Percentiles rank a stretch among this genome's conserved stretches.
Conservation (phyloP, 2,113 vertebrate species). For the Sinocyclocheilus rhinocerous region DNA sequence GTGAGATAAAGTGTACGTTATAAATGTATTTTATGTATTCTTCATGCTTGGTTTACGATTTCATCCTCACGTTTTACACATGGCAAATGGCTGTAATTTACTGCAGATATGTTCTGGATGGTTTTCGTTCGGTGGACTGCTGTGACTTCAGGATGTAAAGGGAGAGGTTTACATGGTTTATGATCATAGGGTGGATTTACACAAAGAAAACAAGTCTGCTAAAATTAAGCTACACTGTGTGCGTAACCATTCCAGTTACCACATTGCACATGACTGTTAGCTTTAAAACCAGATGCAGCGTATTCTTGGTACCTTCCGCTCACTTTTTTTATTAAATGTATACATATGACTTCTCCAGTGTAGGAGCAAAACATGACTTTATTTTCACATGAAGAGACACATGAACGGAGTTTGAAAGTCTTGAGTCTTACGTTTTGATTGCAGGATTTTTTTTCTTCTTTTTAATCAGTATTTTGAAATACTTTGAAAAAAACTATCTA, state of each 20-base stretch:
- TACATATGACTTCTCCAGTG: background rate
- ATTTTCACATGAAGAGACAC: background rate
- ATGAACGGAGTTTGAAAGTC: background rate
- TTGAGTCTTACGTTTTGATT: background rate
- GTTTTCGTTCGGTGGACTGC: conserved; percentile 3
- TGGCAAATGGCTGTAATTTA: conserved; percentile 25
- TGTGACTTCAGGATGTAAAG: conserved; percentile 22
- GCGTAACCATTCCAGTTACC: conserved; percentile 36
- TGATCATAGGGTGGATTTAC: conserved; percentile 37
- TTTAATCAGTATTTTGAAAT: conserved; percentile 10
- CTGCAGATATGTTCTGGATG: background rate
- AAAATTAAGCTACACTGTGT: conserved; percentile 41
- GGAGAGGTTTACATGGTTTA: conserved; percentile 31
- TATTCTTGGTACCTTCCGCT: conserved; percentile 16
- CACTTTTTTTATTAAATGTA: background rate
- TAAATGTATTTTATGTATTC: background rate
- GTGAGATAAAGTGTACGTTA: background rate
- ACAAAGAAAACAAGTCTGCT: conserved; percentile 45
- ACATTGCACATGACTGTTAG: conserved; percentile 33
- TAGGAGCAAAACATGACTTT: conserved; percentile 11
- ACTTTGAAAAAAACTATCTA: background rate
- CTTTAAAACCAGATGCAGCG: conserved; percentile 39
- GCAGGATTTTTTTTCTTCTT: background rate
- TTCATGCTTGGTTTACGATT: background rate
- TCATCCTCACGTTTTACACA: background rate